A percentile compares a stretch with the other conserved stretches of the same genome.
Conservation (phyloP, 1,140 invertebrate genomes). For the Leptinotarsa defecta region DNA sequence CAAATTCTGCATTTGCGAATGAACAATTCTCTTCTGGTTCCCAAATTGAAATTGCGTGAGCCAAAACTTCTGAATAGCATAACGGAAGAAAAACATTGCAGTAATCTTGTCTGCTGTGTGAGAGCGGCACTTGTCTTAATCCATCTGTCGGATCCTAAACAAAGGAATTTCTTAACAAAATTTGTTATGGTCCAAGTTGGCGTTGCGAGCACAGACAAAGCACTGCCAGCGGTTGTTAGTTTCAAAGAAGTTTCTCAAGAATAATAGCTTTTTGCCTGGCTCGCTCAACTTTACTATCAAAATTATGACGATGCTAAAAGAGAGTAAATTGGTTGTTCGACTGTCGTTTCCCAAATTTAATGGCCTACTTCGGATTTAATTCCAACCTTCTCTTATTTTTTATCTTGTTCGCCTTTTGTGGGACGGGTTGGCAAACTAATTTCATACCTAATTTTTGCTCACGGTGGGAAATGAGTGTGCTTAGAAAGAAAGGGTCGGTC, state of each 20-base stretch:
- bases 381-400: background rate
- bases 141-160: constrained; percentile 5
- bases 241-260: background rate
- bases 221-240: background rate
- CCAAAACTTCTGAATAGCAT: too few species aligned
- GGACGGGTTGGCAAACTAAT: background rate
- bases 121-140: background rate
- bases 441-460: background rate
- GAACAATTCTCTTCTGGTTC: too few species aligned
- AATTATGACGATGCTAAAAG: constrained; percentile 8
- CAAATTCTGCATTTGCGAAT: too few species aligned
- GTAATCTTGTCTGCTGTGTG: background rate
- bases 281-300: constrained; percentile 3
- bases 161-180: background rate
- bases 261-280: constrained; percentile 3
- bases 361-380: background rate
- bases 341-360: constrained; percentile 2
- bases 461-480: background rate
- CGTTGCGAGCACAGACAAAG: constrained; percentile 4
- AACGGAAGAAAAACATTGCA: background rate
- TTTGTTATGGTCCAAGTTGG: constrained; percentile 5
- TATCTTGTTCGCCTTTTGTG: background rate
- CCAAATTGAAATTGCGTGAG: too few species aligned
- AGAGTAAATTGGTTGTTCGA: constrained; percentile 6
- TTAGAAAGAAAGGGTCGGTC: too few species aligned